Evolutionary conservation across 2,797 vertebrate genomes (phyloP), one percentile per base, ranked within the genome.

Genomic region (Chelon auratus): DNA sequence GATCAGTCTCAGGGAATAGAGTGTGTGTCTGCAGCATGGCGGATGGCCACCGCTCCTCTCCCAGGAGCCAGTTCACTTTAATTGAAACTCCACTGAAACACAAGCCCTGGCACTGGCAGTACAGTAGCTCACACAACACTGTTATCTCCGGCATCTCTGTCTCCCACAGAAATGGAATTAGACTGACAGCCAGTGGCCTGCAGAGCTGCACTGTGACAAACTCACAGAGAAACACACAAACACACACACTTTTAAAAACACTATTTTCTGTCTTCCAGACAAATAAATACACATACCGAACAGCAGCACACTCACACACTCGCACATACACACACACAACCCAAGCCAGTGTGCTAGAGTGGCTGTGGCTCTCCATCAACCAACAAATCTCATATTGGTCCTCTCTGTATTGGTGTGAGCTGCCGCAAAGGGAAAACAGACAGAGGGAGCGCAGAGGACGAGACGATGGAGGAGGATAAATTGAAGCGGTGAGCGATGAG

Each of bases 21-120:
- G 68, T 84, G 70, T 72, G 78, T 71, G 88, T 82, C 76, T 83
- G 78, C 80, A 55, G 68, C 40, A 40, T 20, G 70, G 72, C 53
- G 55, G 57, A 72, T 51, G 66, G 82, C 78, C 80, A 58, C 85
- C 62, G 20, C 72, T 81, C 62, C 60, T 78, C 78, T 83, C 85
- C 78, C 74, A 62, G 78, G 83, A 85, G 70, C 68, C 74, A 36
- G 68, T 75, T 82, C 65, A 64, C 79, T 86, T 87, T 88, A 88
- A 91, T 83, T 89, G 85, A 87, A 80, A 87, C 78, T 64, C 56
- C 64, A 20, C 30, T 80, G 81, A 81, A 87, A 89, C 82, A 85
- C 85, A 86, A 78, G 80, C 76, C 75, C 11, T 6, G 50, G 62
- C 75, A 60, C 11, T 6, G 50, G 62, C 75, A 60, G 56, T 63